These are phyloP conservation scores for Thermophis baileyi DNA, from an alignment of 2,113 vertebrate genomes.

Conservation along the genomic window DNA sequence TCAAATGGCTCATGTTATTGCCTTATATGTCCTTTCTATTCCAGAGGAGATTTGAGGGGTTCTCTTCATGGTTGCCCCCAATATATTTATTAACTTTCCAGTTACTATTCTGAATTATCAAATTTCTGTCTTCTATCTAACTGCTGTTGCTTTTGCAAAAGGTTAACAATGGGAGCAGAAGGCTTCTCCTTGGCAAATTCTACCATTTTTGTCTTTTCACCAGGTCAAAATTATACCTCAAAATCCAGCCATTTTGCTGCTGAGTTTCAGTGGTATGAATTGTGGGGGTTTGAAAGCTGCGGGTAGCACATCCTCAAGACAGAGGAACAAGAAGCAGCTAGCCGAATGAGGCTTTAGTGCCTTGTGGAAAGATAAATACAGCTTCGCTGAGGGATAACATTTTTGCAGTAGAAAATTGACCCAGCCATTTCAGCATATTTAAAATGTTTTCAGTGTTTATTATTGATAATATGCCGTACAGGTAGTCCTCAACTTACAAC, in stretches of 20 bases:
- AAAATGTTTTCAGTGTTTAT: not conserved
- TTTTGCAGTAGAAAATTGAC: not conserved
- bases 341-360: not conserved
- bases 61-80: not conserved
- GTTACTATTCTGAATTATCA: not conserved
- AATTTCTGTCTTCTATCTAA: not conserved
- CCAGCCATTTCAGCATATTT: not conserved
- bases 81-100: not conserved
- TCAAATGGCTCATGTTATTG: not conserved
- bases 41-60: not conserved
- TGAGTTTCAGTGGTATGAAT: not conserved
- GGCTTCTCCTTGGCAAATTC: not conserved
- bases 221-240: not conserved
- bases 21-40: not conserved
- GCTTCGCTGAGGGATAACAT: not conserved
- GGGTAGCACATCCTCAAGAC: not conserved
- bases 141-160: not conserved
- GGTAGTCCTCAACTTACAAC: too few species aligned
- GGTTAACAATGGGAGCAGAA: not conserved
- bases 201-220: not conserved
- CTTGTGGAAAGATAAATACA: not conserved
- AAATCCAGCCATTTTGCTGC: not conserved
- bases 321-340: not conserved
- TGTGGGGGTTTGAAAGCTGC: not conserved
- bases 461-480: not conserved